Base-by-base conservation (phyloP, 2,113 vertebrate genomes). In the Coracopsis vasa region DNA sequence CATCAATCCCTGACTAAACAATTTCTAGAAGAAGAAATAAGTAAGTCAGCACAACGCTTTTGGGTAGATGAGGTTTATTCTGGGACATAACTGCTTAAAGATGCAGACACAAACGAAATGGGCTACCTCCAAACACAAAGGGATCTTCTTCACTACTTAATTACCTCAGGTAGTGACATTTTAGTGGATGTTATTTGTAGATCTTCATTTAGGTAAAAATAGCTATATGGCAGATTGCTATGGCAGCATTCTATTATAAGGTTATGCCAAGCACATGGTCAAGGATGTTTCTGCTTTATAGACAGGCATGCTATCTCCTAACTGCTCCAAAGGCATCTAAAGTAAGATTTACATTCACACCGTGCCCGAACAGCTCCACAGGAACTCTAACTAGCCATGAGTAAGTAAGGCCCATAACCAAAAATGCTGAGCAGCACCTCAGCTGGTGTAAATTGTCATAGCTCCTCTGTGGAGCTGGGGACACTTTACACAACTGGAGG, bases 361-460 rank as follows among this genome's bases (percentile, higher is more conserved):
- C 11, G 28, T 15, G 62, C 66, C 2, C 4, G 51, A 88, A 91
- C 61, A 85, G 84, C 78, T 91, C 91, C 93, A 85, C 31, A 61
- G 94, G 91, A 95, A 28, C 87, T 88, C 87, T 92, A 90, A 85
- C 95, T 72, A 91, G 70, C 89, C 80, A 28, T 4, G 35, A 89
- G 93, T 85, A 87, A 92, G 87, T 65, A 91, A 75, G 62, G 85
- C 66, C 80, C 87, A 70, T 92, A 94, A 95, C 77, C 80, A 91
- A 96, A 95, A 94, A 47, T 12, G 41, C 93, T 95, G 93, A 94
- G 86, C 84, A 92, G 78, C 87, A 91, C 70, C 89, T 94, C 89
- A 81, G 70, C 51, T 74, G 51, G 70, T 72, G 61, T 89, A 92
- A 92, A 95, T 81, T 79, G 80, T 54, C 88, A 80, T 61, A 80